Conservation (phyloP, 2,113 vertebrate genomes). For the Sitta europaea region DNA sequence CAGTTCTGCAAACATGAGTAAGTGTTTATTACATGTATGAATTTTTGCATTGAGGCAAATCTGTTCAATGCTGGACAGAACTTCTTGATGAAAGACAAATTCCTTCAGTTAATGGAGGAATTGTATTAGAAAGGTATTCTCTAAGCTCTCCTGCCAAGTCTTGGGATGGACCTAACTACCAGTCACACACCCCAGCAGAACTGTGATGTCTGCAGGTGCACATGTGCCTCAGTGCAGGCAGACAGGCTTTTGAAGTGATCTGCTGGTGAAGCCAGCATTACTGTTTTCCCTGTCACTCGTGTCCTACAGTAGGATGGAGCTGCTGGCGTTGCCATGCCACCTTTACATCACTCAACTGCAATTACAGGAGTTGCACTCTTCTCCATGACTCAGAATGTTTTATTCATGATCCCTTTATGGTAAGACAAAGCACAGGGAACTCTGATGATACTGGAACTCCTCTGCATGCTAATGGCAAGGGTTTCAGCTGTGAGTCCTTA, state of each 20-base stretch:
- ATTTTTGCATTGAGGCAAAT: not conserved
- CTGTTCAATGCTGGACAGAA: not conserved
- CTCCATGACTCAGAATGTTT: not conserved
- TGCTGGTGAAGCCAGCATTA: not conserved
- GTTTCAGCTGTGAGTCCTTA: not conserved
- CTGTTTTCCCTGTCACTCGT: not conserved
- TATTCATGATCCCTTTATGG: not conserved
- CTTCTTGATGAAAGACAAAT: not conserved
- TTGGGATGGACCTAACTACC: not conserved
- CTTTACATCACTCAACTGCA: not conserved
- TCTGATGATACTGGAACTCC: not conserved
- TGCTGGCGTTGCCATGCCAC: not conserved
- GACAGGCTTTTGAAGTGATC: not conserved
- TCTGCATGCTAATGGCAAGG: not conserved
- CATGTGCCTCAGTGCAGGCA: rapidly evolving
- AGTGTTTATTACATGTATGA: not conserved
- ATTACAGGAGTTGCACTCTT: not conserved
- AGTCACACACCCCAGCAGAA: not conserved
- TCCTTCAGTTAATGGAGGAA: rapidly evolving
- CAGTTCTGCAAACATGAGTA: not conserved
- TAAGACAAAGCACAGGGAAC: not conserved
- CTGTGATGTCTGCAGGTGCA: not conserved
- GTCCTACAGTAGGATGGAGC: not conserved
- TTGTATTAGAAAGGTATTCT: not conserved
- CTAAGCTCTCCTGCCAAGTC: not conserved